These are phyloP conservation scores for Branchinecta lindahli DNA, from an alignment of 1,140 invertebrate genomes.

Conservation along the genomic window DNA sequence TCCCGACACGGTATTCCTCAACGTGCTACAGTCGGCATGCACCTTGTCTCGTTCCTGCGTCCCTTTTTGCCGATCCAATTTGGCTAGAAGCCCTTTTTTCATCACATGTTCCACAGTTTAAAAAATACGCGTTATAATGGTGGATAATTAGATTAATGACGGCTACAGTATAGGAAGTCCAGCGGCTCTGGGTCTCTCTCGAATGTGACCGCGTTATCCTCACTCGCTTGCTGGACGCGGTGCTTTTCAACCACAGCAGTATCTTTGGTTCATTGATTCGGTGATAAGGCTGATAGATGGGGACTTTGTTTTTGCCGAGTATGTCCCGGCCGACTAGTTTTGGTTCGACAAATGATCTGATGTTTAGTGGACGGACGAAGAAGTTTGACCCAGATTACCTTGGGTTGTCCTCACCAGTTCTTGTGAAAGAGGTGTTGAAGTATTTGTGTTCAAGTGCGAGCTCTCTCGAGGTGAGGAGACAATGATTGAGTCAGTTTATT, in stretches of 20 bases:
- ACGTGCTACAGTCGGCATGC: no score
- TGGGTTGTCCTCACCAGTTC: not conserved
- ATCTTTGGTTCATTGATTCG: not conserved
- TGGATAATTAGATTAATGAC: slow-evolving; percentile 1
- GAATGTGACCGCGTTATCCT: not conserved
- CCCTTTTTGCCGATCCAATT: no score
- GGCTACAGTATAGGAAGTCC: not conserved
- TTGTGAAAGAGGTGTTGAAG: slow-evolving; percentile 6
- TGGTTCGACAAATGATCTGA: not conserved
- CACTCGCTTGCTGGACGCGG: not conserved
- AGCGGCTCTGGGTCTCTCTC: not conserved
- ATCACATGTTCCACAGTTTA: no score
- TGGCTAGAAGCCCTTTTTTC: no score
- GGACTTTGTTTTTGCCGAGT: not conserved
- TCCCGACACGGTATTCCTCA: no score
- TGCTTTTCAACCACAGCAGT: not conserved
- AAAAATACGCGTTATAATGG: not conserved
- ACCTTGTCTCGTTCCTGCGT: no score
- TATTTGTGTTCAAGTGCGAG: not conserved
- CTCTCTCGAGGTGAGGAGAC: not conserved
- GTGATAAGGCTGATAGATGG: not conserved
- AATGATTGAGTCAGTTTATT: no score
- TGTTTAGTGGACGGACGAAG: not conserved
- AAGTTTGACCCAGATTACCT: not conserved
- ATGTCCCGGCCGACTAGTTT: not conserved